These are phyloP conservation scores for Sphaerophoria rueppellii DNA, from an alignment of 2,888 invertebrate genomes.

Conservation along the genomic window DNA sequence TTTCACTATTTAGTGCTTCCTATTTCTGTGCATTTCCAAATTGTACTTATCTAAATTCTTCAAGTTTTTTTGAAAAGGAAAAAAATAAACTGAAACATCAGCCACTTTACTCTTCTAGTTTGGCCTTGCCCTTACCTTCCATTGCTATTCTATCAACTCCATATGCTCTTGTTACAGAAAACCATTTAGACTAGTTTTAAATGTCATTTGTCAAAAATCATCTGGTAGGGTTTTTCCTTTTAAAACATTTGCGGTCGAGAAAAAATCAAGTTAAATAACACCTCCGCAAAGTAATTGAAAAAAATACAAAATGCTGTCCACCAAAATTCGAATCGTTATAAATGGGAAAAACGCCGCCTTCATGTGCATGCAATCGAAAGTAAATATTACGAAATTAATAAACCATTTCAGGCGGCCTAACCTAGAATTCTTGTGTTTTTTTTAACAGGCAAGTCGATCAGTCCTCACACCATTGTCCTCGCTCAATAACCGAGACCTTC, in stretches of 20 bases:
- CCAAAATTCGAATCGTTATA: slow-evolving; percentile 54
- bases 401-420: slow-evolving; percentile 29
- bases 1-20: slow-evolving; percentile 27
- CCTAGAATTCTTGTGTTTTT: slow-evolving; percentile 40
- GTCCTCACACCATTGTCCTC: slow-evolving; percentile 44
- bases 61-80: too few species aligned
- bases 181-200: background rate
- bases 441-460: slow-evolving; percentile 34
- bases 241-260: slow-evolving; percentile 25
- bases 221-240: slow-evolving; percentile 48
- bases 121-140: too few species aligned
- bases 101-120: too few species aligned
- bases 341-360: slow-evolving; percentile 54
- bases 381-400: slow-evolving; percentile 17
- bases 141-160: background rate
- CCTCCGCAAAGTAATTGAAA: background rate
- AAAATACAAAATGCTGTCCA: slow-evolving; percentile 51
- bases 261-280: slow-evolving; percentile 65
- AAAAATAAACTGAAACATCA: too few species aligned
- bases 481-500: slow-evolving; percentile 75
- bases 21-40: background rate
- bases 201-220: slow-evolving; percentile 59
- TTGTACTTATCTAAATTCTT: too few species aligned
- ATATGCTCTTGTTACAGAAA: background rate
- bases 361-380: slow-evolving; percentile 53